Conservation (phyloP, 2,888 invertebrate genomes). For the Drosophila rubida region DNA sequence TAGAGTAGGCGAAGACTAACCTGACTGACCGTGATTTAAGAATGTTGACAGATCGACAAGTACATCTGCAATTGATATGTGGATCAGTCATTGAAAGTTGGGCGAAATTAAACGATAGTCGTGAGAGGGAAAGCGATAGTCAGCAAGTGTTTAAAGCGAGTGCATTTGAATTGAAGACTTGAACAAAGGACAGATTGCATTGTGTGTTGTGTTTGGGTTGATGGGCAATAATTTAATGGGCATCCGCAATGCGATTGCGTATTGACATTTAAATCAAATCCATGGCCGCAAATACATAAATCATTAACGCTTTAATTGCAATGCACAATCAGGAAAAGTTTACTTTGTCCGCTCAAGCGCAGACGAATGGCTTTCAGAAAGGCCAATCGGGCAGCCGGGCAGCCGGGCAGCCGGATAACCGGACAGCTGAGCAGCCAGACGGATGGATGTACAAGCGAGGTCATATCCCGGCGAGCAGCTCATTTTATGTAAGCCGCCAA, state of each 20-base stretch:
- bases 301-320: slow-evolving; percentile 75
- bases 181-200: not conserved
- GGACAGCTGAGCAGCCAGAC: slow-evolving; percentile 1
- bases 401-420: slow-evolving; percentile 11
- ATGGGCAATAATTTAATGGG: slow-evolving; percentile 26
- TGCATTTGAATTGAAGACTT: not conserved
- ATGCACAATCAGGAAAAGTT: slow-evolving; percentile 68
- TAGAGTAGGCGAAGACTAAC: slow-evolving; percentile 78
- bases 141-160: slow-evolving; percentile 11
- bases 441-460: slow-evolving; percentile 31
- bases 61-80: slow-evolving; percentile 83
- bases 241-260: slow-evolving; percentile 26
- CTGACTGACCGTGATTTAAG: slow-evolving; percentile 85
- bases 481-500: slow-evolving; percentile 78
- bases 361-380: slow-evolving; percentile 21
- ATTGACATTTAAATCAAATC: slow-evolving; percentile 69
- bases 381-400: slow-evolving; percentile 7
- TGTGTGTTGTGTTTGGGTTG: slow-evolving; percentile 1
- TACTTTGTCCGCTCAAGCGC: slow-evolving; percentile 47
- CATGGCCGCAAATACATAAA: slow-evolving; percentile 66
- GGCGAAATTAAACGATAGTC: slow-evolving; percentile 39
- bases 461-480: slow-evolving; percentile 54
- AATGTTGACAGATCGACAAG: slow-evolving; percentile 85
- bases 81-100: slow-evolving; percentile 65
- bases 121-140: slow-evolving; percentile 29